Evolutionary conservation across 2,888 invertebrate genomes (phyloP).

Genomic region (Nymphalis polychloros): DNA sequence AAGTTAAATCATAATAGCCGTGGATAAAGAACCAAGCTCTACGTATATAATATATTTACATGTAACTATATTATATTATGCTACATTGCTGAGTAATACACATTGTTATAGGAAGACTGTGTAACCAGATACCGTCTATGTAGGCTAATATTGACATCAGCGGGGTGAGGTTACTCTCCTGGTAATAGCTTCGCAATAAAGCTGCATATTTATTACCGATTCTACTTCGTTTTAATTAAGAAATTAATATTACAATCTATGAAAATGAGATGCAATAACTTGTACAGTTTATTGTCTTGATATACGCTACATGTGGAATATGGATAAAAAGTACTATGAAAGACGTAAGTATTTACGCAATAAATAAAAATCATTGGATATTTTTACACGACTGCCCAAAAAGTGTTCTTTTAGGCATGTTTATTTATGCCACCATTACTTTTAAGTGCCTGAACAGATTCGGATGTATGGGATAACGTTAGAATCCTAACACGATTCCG

Average conservation of each 20-base stretch:
- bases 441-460: too few species aligned
- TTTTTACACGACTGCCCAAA: too few species aligned
- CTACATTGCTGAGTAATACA: neutral
- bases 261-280: neutral
- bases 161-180: neutral
- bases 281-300: too few species aligned
- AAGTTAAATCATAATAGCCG: neutral
- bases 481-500: too few species aligned
- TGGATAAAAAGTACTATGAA: too few species aligned
- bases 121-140: neutral
- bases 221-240: slow-evolving; percentile 3
- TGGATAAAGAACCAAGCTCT: neutral
- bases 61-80: neutral
- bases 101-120: neutral
- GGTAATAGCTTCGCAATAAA: neutral
- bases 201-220: neutral
- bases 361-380: too few species aligned
- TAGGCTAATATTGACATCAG: slow-evolving; percentile 1
- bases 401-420: too few species aligned
- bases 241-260: neutral
- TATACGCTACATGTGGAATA: too few species aligned
- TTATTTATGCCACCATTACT: too few species aligned
- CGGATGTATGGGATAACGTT: too few species aligned
- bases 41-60: too few species aligned
- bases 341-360: too few species aligned